These are phyloP conservation scores for Notothenia coriiceps DNA, from an alignment of 2,113 vertebrate genomes.

Conservation along the genomic window DNA sequence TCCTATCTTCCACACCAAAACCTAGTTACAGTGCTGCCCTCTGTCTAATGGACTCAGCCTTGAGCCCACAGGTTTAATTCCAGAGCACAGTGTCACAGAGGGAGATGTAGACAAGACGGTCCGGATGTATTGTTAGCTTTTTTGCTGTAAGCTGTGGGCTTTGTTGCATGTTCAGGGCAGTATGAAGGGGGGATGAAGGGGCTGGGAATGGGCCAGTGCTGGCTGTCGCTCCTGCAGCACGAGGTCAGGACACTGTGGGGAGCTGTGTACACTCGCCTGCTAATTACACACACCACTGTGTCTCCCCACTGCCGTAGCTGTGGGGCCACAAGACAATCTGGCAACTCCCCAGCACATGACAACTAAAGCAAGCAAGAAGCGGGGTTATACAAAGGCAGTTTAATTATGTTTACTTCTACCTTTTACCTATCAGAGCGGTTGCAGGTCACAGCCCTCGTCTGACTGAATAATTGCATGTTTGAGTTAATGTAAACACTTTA, in stretches of 20 bases:
- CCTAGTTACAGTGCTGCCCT: slow-evolving; percentile 47
- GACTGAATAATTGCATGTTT: slow-evolving; percentile 55
- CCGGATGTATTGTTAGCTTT: slow-evolving; percentile 63
- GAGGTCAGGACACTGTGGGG: slow-evolving; percentile 81
- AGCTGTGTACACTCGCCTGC: slow-evolving; percentile 79
- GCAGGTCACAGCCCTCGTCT: slow-evolving; percentile 52
- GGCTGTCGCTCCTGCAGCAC: slow-evolving; percentile 67
- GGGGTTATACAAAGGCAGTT: slow-evolving; percentile 62
- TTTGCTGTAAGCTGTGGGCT: slow-evolving; percentile 60
- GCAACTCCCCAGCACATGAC: slow-evolving; percentile 75
- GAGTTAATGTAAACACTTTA: slow-evolving; percentile 48
- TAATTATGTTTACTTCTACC: slow-evolving; percentile 77
- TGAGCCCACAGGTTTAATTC: slow-evolving; percentile 51
- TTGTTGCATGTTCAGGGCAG: slow-evolving; percentile 46
- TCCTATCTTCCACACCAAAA: slow-evolving; percentile 31
- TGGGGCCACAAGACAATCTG: slow-evolving; percentile 78
- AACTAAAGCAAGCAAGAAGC: slow-evolving; percentile 68
- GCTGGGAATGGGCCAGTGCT: slow-evolving; percentile 36
- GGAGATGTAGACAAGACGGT: slow-evolving; percentile 9
- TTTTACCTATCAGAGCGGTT: slow-evolving; percentile 63
- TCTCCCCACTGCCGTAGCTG: slow-evolving; percentile 65
- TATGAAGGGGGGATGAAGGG: slow-evolving; percentile 28
- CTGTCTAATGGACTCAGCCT: slow-evolving; percentile 30
- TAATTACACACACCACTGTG: slow-evolving; percentile 83
- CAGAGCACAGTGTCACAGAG: slow-evolving; percentile 33